phyloP scores from a whole-genome alignment of 2,113 vertebrate species.

The Panthera uncia region DNA sequence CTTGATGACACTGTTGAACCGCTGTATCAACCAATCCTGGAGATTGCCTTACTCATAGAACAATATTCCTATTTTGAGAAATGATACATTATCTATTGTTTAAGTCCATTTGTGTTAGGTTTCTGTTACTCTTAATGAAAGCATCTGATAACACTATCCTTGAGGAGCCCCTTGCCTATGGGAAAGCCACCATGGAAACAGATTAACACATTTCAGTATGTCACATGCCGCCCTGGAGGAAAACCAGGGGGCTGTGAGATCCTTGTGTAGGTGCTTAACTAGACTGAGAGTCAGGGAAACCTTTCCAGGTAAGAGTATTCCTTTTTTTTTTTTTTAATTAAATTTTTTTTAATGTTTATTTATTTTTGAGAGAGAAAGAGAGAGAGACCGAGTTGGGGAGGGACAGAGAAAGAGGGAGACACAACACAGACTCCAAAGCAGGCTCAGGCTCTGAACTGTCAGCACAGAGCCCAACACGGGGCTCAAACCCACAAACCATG shows the following conservation, averaged over 20 bases:
- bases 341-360: no score
- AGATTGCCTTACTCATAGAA: neutral
- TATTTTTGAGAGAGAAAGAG: no score
- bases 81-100: neutral
- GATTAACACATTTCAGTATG: neutral
- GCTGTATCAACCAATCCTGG: neutral
- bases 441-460: no score
- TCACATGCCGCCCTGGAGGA: neutral
- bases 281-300: neutral
- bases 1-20: neutral
- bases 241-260: neutral
- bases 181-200: neutral
- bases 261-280: neutral
- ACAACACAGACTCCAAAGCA: no score
- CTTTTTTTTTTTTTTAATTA: no score
- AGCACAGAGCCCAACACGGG: no score
- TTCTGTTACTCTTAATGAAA: neutral
- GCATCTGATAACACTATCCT: neutral
- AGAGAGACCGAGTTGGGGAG: no score
- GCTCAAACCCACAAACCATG: no score
- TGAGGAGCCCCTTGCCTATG: neutral
- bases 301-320: neutral
- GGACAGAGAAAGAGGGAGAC: no score
- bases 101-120: slow-evolving; percentile 38
- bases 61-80: neutral